Evolutionary conservation across 2,888 invertebrate genomes (phyloP), one percentile per base, ranked within the genome.

Genomic region (Phorcus lineatus): DNA sequence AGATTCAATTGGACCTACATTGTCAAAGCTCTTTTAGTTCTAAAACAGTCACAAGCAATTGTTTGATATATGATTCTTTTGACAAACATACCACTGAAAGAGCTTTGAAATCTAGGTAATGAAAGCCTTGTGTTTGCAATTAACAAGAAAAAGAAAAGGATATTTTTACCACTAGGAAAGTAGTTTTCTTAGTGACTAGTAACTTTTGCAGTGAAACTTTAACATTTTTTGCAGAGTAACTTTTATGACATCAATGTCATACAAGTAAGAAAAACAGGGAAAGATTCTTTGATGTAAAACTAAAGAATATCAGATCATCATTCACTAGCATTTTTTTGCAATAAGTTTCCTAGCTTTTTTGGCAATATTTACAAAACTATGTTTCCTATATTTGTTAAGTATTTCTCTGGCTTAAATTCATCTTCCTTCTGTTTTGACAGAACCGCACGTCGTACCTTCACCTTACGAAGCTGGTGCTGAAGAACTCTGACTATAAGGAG

Each of bases 401-500:
- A 75, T 24, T 31, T 40, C 2, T 62, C 57, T 24, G n/a, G n/a
- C 17, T 22, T 52, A 40, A 19, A 52, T 28, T 74, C 16, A 36
- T 70, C 40, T 57, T 13, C 13, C 4, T 13, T 47, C 66, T 80
- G 40, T 47, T 19, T 70, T 82, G 83, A 53, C 85, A 92, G 92
- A 82, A 87, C 3, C 83, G 92, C 36, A 90, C 90, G 2, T 86
- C 88, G 36, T 90, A 90, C 80, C 88, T 92, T 47, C 88, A 87
- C 22, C 85, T 92, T 36, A 85, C 89, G 74, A 89, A 91, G 53
- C 84, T 91, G 40, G 85, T 92, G 17, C 77, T 92, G n/a, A 84
- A 84, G 67, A 90, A 91, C 82, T 90, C 92, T 0, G 85, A 88
- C 78, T 92, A 92, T 83, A 52, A 75, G 13, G 90, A 92, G 28